Base-by-base conservation (phyloP, 2,797 vertebrate genomes). In the Pseudochaenichthys georgianus region DNA sequence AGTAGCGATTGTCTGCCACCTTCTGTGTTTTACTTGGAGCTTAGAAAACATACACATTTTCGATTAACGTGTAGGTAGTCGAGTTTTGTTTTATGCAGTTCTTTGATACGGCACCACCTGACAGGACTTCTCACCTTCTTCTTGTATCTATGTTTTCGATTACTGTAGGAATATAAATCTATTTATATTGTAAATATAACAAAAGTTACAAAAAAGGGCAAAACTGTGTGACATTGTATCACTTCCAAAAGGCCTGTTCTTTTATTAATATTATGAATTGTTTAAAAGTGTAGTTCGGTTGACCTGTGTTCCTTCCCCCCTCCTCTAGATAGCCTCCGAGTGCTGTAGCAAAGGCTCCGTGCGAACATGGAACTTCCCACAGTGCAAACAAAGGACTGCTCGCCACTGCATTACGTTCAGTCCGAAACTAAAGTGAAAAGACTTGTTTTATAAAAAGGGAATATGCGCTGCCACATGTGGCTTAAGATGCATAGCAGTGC, bases 241-340 rank as follows among this genome's bases (percentile, higher is more conserved):
- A 11, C 7, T 34, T 9, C n/a, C 38, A 17, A 2, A 19, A 34
- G 21, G 28, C 47, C 23, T 38, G 13, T 9, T 66, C 50, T 8
- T 50, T 55, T 23, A 23, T 57, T 46, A 43, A 31, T 31, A 15
- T 53, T 16, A 13, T 45, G 5, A 19, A 12, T 34, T 11, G 57
- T 43, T 38, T 15, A 62, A 17, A 28, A 61, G 11, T 21, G 3
- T 19, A 47, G n/a, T 59, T 70, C 28, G 38, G 16, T 31, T 50
- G 19, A 19, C 38, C 45, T 42, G 17, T 58, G 7, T 42, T 47
- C 38, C 16, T 53, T 28, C 19, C n/a, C 19, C 5, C 19, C n/a
- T 42, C 62, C 46, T 64, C 53, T 47, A 45, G 46, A 64, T 67
- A 57, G 43, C 65, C 53, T 68, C 65, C 43, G 11, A 68, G 53